phyloP scores from a whole-genome alignment of 2,888 invertebrate species.

The Notocelia uddmanniana region DNA sequence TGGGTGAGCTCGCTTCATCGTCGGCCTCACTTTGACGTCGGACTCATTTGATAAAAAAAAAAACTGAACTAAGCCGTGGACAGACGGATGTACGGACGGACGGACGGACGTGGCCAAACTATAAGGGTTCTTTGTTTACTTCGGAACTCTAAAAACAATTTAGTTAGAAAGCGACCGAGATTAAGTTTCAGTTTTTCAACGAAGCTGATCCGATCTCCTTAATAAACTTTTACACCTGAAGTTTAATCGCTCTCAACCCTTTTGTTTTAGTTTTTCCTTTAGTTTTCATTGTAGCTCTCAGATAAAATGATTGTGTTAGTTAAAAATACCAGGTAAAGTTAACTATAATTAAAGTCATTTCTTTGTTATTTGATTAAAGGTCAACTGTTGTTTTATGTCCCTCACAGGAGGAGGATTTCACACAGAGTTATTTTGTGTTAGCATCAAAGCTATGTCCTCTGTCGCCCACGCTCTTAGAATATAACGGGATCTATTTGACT shows the following conservation, averaged over 20 bases:
- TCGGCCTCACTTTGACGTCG: too few relatives aligned
- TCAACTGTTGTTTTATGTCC: neutral
- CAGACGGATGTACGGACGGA: too few relatives aligned
- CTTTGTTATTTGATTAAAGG: slow-evolving; percentile 8
- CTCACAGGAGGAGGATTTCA: neutral
- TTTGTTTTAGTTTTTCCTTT: slow-evolving; percentile 15
- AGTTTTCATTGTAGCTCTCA: slow-evolving; percentile 10
- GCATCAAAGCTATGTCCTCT: neutral
- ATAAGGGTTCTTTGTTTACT: too few relatives aligned
- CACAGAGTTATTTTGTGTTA: neutral
- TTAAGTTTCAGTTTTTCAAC: slow-evolving; percentile 13
- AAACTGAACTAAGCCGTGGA: too few relatives aligned
- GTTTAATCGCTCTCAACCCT: slow-evolving; percentile 27
- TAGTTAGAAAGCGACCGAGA: neutral
- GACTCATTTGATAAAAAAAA: too few relatives aligned
- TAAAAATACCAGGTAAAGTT: neutral
- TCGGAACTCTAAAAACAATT: too few relatives aligned
- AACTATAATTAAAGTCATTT: neutral
- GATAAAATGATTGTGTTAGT: slow-evolving; percentile 4
- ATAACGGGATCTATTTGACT: neutral
- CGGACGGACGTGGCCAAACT: too few relatives aligned
- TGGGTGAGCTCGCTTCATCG: too few relatives aligned
- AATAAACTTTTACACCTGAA: slow-evolving; percentile 29
- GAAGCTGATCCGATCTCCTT: slow-evolving; percentile 33
- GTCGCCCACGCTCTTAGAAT: neutral